Evolutionary conservation across 2,888 invertebrate genomes (phyloP).

Genomic region (Drosophila sordidapex): DNA sequence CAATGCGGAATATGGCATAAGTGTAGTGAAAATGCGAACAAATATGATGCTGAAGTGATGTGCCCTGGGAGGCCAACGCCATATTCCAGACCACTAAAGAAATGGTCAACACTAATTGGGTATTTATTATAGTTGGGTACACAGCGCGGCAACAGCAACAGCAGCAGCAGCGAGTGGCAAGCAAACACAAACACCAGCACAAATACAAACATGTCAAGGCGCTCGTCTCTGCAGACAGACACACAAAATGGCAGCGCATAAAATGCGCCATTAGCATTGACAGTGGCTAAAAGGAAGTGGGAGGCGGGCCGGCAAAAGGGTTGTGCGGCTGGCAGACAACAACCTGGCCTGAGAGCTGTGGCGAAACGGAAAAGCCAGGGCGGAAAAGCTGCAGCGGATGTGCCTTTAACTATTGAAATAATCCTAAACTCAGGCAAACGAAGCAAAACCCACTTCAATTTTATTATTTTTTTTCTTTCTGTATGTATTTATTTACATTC

Average conservation of each 20-base stretch:
- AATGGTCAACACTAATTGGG: constrained; percentile 77
- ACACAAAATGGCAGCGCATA: constrained; percentile 69
- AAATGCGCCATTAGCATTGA: constrained; percentile 74
- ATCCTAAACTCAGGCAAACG: constrained; percentile 56
- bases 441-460: constrained; percentile 32
- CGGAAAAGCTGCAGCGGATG: constrained; percentile 79
- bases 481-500: constrained; percentile 52
- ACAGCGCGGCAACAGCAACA: constrained; percentile 6
- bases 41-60: constrained; percentile 22
- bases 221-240: constrained; percentile 52
- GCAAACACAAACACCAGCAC: constrained; percentile 53
- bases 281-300: constrained; percentile 20
- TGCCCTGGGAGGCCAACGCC: constrained; percentile 7
- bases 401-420: constrained; percentile 75
- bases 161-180: constrained; percentile 17
- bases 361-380: constrained; percentile 36
- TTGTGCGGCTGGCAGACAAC: constrained; percentile 11
- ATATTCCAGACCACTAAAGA: constrained; percentile 65
- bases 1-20: constrained; percentile 5
- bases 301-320: constrained; percentile 11
- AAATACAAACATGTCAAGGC: constrained; percentile 71
- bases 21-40: constrained; percentile 17
- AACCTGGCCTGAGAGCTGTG: constrained; percentile 26
- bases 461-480: constrained; percentile 20
- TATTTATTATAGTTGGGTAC: constrained; percentile 63